Base-by-base conservation (phyloP, 2,113 vertebrate species). In the Pampusana beccarii region DNA sequence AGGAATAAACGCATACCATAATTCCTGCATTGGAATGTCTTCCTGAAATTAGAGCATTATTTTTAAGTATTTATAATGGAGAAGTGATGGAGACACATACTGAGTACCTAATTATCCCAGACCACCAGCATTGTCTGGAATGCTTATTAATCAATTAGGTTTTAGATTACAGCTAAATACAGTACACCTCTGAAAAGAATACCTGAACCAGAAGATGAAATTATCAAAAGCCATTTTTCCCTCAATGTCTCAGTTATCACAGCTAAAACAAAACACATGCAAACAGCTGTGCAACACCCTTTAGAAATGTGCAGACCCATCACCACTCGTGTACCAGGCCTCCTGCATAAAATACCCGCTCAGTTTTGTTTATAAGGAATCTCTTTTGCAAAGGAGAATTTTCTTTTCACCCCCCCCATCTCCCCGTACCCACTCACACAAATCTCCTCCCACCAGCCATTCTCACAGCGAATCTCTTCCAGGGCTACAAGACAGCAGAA, bases 91-190 rank as follows among this genome's bases (percentile, higher is more conserved):
- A 66, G 82, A 31, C 29, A 70, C 95, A 96, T 65, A 50, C 80
- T 4, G 46, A 96, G 64, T 24, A 85, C n/a, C 73, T 69, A 31
- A 87, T 93, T 88, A 96, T 29, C 80, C 73, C 2, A 5, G 16
- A 61, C 16, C 78, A 80, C 28, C 60, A 65, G 73, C 91, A 20
- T 0, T 57, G 65, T 54, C 64, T 40, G 66, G n/a, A 81, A 96
- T 82, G 80, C 66, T 81, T 38, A 92, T 85, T 65, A 48, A 93
- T 74, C 92, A 72, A 66, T 96, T 86, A 96, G 36, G 66, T 11
- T 44, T 79, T 9, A 54, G 70, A 84, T 48, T 74, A 42, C 48
- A 92, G 57, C 42, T 70, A 15, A 90, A 84, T 5, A 38, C 58
- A 36, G 18, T 5, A 69, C 10, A 79, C 53, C 46, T 89, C 86